Evolutionary conservation across 2,797 vertebrate species (phyloP).

Genomic region (Megaceryle alcyon): DNA sequence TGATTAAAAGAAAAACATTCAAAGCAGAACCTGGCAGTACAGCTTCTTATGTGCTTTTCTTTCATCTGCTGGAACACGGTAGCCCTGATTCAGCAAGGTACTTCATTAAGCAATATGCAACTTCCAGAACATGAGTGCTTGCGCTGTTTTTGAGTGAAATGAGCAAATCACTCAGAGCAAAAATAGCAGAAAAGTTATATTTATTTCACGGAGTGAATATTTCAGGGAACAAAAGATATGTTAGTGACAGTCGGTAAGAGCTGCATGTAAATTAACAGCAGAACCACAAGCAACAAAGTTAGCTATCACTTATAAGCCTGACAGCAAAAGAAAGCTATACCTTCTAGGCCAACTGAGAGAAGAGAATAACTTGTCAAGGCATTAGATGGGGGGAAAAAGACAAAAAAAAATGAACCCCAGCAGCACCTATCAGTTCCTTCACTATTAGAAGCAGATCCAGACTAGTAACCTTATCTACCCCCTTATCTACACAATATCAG

Average conservation of each 20-base stretch:
- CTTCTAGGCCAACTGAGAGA: not conserved
- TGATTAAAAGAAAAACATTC: constrained; percentile 59
- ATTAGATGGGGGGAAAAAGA: accelerated
- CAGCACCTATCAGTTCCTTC: not conserved
- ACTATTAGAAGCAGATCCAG: not conserved
- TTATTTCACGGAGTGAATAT: constrained; percentile 51
- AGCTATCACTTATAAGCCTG: not conserved
- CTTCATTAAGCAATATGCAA: constrained; percentile 41
- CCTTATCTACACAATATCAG: not conserved
- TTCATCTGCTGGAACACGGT: constrained; percentile 33
- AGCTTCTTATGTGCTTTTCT: constrained; percentile 48
- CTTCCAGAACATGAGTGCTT: not conserved
- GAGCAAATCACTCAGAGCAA: constrained; percentile 37
- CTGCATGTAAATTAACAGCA: constrained; percentile 42
- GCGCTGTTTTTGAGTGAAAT: constrained; percentile 20
- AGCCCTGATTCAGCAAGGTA: constrained; percentile 69
- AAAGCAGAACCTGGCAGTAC: constrained; percentile 56
- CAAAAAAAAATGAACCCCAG: not conserved
- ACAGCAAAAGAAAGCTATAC: not conserved
- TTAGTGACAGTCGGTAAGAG: constrained; percentile 39
- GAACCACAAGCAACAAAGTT: constrained; percentile 31
- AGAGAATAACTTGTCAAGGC: not conserved
- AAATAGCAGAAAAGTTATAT: constrained; percentile 63
- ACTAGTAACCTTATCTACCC: not conserved
- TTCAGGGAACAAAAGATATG: constrained; percentile 59